Evolutionary conservation across 2,888 invertebrate species (phyloP).

Genomic region (Fragum sueziense): DNA sequence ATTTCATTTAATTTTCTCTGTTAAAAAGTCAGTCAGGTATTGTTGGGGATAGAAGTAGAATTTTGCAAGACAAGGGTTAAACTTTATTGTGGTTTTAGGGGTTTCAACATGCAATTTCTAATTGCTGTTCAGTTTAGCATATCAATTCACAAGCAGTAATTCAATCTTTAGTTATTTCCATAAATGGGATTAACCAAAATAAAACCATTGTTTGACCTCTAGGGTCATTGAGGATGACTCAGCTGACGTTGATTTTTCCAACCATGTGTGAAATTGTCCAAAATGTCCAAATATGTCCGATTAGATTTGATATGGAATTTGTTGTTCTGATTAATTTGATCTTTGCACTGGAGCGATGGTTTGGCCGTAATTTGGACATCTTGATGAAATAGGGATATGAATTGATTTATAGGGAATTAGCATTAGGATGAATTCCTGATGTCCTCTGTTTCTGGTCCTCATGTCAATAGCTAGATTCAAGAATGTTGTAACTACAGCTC

Average conservation of each 20-base stretch:
- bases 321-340: not conserved
- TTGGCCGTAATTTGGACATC: not conserved
- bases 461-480: too few relatives aligned
- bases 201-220: not conserved
- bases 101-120: slow-evolving; percentile 18
- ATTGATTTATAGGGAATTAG: not conserved
- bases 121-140: slow-evolving; percentile 19
- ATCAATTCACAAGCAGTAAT: slow-evolving; percentile 12
- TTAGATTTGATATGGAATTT: not conserved
- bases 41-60: too few relatives aligned
- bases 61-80: too few relatives aligned
- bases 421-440: not conserved
- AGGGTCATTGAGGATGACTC: slow-evolving; percentile 4
- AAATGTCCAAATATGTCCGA: not conserved
- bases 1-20: too few relatives aligned
- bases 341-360: not conserved
- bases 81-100: too few relatives aligned
- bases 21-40: too few relatives aligned
- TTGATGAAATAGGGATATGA: not conserved
- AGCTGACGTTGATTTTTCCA: not conserved
- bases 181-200: slow-evolving; percentile 13
- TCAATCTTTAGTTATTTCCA: slow-evolving; percentile 3
- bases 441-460: too few relatives aligned
- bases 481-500: too few relatives aligned
- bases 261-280: not conserved